Evolutionary conservation across 2,888 invertebrate species (phyloP), one percentile per base, ranked within the genome.

Genomic region (Bimastos eiseni): DNA sequence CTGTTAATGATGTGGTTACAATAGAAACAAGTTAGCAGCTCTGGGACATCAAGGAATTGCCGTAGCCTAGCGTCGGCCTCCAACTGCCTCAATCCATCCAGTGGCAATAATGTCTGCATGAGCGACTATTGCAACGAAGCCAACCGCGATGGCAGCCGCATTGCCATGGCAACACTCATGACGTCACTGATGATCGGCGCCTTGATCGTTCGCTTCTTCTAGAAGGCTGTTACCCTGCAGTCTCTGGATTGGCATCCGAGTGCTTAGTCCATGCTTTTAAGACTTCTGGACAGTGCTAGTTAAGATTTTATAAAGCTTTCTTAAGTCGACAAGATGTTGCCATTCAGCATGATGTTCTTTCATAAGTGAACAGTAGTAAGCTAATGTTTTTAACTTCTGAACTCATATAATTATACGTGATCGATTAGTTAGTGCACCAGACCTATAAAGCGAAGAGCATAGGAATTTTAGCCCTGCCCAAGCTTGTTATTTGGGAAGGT

Each of bases 31-130:
- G 86, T 86, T 34, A 86, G 21, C 86, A 86, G 86, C 86, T 6
- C n/a, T 86, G 86, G 86, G 5, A 86, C 86, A 19, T 13, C 34
- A 37, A 86, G 86, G 17, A 1, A 6, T 34, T 86, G 86, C 36
- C n/a, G 8, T 15, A 33, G 86, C 86, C 19, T 15, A 1, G 4
- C 24, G 34, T 19, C 86, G 34, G 36, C 11, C 24, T 4, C 5
- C 86, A 86, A 37, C 30, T 86, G 86, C 86, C 2, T 86, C n/a
- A 70, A 70, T 86, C 86, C 86, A 37, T 5, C 86, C 86, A 86
- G 86, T 86, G 86, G 37, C 36, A 86, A 86, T 36, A 24, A 86
- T 17, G 86, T 86, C 86, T 86, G 86, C 37, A 0, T 11, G 3
- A 36, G 0, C 86, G 86, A 86, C 86, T 86, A 24, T 4, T 86